Percentiles rank a stretch among this genome's conserved stretches.
These are phyloP conservation scores for Oikopleura dioica DNA, from an alignment of 23 tunicate species.

Conservation along the genomic window DNA sequence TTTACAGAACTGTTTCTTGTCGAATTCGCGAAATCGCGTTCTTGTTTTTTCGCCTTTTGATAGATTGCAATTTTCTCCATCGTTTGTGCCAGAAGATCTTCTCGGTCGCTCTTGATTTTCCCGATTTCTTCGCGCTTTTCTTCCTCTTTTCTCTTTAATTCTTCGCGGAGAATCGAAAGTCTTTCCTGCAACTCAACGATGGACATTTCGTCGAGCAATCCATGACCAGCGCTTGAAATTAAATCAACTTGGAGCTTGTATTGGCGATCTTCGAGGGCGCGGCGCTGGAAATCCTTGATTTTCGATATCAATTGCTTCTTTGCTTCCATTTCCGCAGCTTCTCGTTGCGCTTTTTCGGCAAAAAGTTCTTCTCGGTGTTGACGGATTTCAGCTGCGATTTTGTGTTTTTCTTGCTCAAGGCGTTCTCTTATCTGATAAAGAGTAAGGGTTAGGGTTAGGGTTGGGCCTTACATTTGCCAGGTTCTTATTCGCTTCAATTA, in stretches of 20 bases:
- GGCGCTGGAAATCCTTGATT: constrained; percentile 63
- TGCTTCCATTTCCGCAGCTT: constrained; percentile 44
- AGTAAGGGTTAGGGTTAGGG: too few relatives aligned
- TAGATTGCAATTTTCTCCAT: constrained; percentile 36
- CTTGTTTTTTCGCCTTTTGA: too few relatives aligned
- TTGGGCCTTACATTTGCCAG: not conserved
- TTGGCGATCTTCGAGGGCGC: constrained; percentile 18
- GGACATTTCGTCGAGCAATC: constrained; percentile 72
- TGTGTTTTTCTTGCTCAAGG: not conserved
- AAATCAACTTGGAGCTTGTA: constrained; percentile 29
- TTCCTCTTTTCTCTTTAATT: constrained; percentile 30
- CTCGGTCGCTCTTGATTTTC: constrained; percentile 34
- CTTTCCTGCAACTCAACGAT: constrained; percentile 64
- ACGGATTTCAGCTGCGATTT: not conserved
- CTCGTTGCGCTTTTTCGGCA: not conserved
- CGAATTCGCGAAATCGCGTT: too few relatives aligned
- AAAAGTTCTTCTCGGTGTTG: not conserved
- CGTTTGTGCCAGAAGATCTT: constrained; percentile 48
- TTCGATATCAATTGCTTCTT: constrained; percentile 38
- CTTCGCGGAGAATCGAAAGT: constrained; percentile 35
- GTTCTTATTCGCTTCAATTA: not conserved
- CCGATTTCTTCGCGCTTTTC: constrained; percentile 26
- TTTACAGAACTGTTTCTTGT: too few relatives aligned
- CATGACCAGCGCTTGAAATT: constrained; percentile 77
- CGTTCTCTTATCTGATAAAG: too few relatives aligned